Conservation (phyloP, 2,113 vertebrate genomes). For the Electrona antarctica region DNA sequence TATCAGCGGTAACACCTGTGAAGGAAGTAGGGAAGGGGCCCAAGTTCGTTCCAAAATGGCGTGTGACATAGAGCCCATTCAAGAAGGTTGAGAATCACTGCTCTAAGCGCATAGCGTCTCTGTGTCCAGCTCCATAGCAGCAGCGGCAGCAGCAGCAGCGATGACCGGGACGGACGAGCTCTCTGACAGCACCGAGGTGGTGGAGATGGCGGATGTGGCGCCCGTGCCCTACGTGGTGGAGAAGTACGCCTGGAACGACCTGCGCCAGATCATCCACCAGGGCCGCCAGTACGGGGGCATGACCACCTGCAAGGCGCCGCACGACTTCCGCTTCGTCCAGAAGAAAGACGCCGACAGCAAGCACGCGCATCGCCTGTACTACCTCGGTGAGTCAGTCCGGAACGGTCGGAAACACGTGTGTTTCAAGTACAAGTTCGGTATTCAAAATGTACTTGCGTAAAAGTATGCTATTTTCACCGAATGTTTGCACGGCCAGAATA, state of each 20-base stretch:
- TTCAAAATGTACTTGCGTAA: no score
- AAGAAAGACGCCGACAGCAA: conserved; percentile 86
- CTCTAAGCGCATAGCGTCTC: background rate
- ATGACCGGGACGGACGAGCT: conserved; percentile 85
- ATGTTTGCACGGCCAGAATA: no score
- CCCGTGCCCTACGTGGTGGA: conserved; percentile 87
- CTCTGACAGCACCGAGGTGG: conserved; percentile 80
- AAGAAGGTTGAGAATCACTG: no score
- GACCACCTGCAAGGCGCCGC: conserved; percentile 90
- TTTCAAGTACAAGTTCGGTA: background rate
- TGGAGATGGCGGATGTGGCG: conserved; percentile 84
- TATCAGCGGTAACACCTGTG: no score
- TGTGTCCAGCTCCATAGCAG: conserved; percentile 56
- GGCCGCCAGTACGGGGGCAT: conserved; percentile 91
- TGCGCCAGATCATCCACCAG: conserved; percentile 90
- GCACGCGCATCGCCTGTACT: conserved; percentile 93
- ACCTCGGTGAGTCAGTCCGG: conserved; percentile 84
- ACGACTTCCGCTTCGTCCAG: conserved; percentile 93
- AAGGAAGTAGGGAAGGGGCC: no score
- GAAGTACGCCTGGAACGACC: conserved; percentile 91
- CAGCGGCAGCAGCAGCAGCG: conserved; percentile 56
- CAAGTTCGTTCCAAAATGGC: no score
- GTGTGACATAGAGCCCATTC: no score
- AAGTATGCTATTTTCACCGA: no score
- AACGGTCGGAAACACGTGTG: background rate